phyloP scores from a whole-genome alignment of 35 echinoderm and acorn worm species.

The Apostichopus japonicus region DNA sequence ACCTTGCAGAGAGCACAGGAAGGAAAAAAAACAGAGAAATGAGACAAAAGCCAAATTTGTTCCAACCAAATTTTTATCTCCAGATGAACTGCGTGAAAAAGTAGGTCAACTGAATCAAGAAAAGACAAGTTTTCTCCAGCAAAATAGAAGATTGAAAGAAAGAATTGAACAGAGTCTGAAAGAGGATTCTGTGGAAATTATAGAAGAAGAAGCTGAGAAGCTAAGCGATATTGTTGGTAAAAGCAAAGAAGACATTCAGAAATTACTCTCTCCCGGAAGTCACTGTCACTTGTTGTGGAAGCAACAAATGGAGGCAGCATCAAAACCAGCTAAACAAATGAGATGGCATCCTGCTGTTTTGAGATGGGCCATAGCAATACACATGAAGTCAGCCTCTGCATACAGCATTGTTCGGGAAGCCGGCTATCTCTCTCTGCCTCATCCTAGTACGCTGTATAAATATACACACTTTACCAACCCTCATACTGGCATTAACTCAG shows the following conservation, averaged over 20 bases:
- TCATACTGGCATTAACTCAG: not conserved
- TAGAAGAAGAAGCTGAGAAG: not conserved
- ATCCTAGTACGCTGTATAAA: slow-evolving; percentile 54
- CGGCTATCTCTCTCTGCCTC: slow-evolving; percentile 60
- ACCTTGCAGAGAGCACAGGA: not conserved
- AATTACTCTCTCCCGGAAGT: not conserved
- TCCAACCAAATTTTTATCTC: slow-evolving; percentile 10
- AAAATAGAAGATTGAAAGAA: not conserved
- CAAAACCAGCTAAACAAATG: slow-evolving; percentile 61
- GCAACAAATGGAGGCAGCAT: slow-evolving; percentile 61
- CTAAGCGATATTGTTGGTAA: not conserved
- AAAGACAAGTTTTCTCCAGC: not conserved
- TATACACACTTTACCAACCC: slow-evolving; percentile 55
- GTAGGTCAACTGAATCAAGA: slow-evolving; percentile 2
- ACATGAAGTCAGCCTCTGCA: slow-evolving; percentile 64
- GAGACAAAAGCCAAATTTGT: not conserved
- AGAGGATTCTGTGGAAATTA: slow-evolving; percentile 35
- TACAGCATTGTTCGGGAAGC: slow-evolving; percentile 61
- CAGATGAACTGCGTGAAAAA: slow-evolving; percentile 20
- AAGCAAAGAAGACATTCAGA: slow-evolving; percentile 1
- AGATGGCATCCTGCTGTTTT: slow-evolving; percentile 80
- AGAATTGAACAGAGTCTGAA: not conserved
- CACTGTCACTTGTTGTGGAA: slow-evolving; percentile 48
- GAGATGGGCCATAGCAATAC: slow-evolving; percentile 68
- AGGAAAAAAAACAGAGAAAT: not conserved